Base-by-base conservation (phyloP, 2,888 invertebrate species). In the Clepsis dumicolana region DNA sequence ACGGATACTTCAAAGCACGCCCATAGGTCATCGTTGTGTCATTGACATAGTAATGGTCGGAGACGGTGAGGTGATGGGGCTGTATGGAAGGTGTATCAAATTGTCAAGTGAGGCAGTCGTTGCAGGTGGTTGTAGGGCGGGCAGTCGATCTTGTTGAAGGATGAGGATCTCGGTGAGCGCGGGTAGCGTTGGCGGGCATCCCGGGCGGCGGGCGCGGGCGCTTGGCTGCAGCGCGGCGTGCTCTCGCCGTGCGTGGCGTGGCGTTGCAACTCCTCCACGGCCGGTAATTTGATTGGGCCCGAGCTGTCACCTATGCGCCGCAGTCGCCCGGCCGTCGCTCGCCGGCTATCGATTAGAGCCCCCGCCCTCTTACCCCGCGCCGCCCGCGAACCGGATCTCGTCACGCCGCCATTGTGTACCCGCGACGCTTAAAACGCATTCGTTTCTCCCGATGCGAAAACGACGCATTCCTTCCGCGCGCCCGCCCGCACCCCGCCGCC, bases 381-480 rank as follows among this genome's bases (percentile, higher is more conserved):
- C 88, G 85, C 89, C 91, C 91, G 91, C 91, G 93, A 92, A 92
- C 93, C 93, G 93, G 93, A 92, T 93, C 92, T 93, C 93, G 93
- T 93, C 93, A 92, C 93, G 92, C 92, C 92, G 93, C 93, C 92
- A 92, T 93, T 93, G 93, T 93, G 90, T 93, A 92, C 91, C 90
- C 92, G 92, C 93, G 93, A 92, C 91, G 92, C 93, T 93, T 93
- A 92, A 67, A 92, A 92, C 93, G 93, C 93, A 93, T 93, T 93
- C 93, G 93, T 93, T 93, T 93, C 93, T 93, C 93, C 93, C 92
- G 92, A 93, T 93, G 93, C 93, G 93, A 93, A 93, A 93, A 93
- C 93, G 93, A 93, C 93, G 93, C 93, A 93, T 93, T 93, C 93
- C 93, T 93, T 93, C 93, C 93, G 90, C 90, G 88, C 91, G 88